These are phyloP conservation scores for Cylloceria caligata DNA, from an alignment of 2,888 invertebrate species.

Conservation along the genomic window DNA sequence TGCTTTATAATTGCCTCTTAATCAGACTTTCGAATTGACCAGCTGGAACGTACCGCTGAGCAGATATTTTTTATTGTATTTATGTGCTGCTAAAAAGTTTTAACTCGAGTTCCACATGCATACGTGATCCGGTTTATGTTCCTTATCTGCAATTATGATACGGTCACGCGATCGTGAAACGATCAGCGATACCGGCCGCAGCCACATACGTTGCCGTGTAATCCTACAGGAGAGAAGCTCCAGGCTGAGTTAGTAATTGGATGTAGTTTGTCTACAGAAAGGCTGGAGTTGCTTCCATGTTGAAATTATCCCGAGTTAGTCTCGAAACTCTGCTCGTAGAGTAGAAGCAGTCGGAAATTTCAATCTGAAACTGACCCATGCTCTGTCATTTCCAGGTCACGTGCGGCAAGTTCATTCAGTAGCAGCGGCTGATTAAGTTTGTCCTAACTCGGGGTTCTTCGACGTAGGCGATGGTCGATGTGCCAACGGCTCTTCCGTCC, in stretches of 20 bases:
- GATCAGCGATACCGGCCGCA: neutral
- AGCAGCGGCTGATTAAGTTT: slow-evolving; percentile 1
- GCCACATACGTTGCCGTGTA: neutral
- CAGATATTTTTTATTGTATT: slow-evolving; percentile 1
- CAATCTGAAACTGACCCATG: neutral
- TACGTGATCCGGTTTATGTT: slow-evolving; percentile 64
- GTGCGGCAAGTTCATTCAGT: neutral
- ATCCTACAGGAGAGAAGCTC: neutral
- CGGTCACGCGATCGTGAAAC: slow-evolving; percentile 35
- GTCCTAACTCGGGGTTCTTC: neutral
- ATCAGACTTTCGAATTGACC: neutral
- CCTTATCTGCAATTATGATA: slow-evolving; percentile 70
- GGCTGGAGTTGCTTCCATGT: neutral
- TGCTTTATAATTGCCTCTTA: neutral
- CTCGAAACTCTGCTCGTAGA: neutral
- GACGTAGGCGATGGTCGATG: slow-evolving; percentile 77
- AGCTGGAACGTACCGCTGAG: neutral
- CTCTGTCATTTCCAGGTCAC: neutral
- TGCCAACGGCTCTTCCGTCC: slow-evolving; percentile 76
- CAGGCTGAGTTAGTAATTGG: neutral
- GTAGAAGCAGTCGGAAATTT: neutral
- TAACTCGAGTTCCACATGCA: slow-evolving; percentile 59
- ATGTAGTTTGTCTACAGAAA: neutral
- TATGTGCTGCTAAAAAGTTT: neutral
- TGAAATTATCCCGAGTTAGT: neutral